Conservation (phyloP, 1,140 invertebrate species). For the Oreohelix idahoensis region DNA sequence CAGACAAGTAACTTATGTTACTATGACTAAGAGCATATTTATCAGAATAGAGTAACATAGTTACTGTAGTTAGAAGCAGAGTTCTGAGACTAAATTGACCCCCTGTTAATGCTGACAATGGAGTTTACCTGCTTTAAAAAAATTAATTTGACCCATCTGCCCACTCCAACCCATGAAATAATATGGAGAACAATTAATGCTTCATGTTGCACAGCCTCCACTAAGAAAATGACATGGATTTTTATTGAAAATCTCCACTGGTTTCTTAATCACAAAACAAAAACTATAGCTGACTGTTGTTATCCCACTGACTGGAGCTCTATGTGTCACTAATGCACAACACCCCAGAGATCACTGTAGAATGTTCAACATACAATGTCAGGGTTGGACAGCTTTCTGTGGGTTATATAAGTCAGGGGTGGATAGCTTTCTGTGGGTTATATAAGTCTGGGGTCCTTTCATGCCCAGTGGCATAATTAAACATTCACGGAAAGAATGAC, state of each 20-base stretch:
- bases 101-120: background rate
- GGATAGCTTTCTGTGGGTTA: no score
- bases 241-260: no score
- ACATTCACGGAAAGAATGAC: no score
- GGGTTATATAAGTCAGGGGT: no score
- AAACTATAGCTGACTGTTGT: no score
- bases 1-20: no score
- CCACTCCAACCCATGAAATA: background rate
- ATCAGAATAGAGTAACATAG: background rate
- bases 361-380: background rate
- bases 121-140: background rate
- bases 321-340: slow-evolving; percentile 12
- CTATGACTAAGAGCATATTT: no score
- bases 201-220: background rate
- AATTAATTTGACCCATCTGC: background rate
- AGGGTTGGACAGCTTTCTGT: no score
- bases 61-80: background rate
- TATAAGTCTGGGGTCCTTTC: no score
- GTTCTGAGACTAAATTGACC: background rate
- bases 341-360: background rate
- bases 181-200: background rate
- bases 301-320: background rate
- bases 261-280: no score
- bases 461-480: no score
- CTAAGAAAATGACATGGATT: background rate